A percentile compares a stretch with the other conserved stretches of the same genome.
Conservation (phyloP, 2,113 vertebrate species). For the Erinaceus europaeus region DNA sequence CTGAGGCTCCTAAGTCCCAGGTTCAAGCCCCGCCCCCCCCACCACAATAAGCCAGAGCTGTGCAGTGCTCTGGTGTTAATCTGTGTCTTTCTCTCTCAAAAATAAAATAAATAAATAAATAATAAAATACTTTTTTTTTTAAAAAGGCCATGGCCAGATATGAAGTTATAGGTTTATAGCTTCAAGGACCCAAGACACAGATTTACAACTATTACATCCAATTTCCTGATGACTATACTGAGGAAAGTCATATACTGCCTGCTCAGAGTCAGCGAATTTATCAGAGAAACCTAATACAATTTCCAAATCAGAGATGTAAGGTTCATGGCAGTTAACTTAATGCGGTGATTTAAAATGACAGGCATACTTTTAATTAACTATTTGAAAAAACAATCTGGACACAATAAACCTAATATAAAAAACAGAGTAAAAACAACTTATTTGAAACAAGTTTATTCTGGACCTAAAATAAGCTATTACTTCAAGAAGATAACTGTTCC, state of each 20-base stretch:
- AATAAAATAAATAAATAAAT: not conserved
- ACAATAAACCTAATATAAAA: slow-evolving; percentile 38
- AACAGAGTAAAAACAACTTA: not conserved
- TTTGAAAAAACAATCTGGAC: slow-evolving; percentile 29
- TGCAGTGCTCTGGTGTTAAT: too few species aligned
- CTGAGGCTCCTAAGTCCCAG: too few species aligned
- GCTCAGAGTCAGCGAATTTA: not conserved
- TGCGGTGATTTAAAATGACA: slow-evolving; percentile 9
- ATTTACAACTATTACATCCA: not conserved
- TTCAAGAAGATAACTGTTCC: not conserved
- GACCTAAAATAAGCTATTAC: slow-evolving; percentile 31
- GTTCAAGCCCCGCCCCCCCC: too few species aligned
- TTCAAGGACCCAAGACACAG: not conserved
- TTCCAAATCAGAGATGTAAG: not conserved
- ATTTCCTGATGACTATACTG: not conserved
- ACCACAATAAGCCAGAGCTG: too few species aligned
- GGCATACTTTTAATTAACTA: not conserved
- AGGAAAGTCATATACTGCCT: not conserved
- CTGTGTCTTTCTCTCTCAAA: too few species aligned
- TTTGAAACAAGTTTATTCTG: slow-evolving; percentile 30
- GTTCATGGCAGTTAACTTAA: not conserved
- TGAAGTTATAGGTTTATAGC: not conserved
- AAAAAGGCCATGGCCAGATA: not conserved
- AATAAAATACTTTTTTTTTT: not conserved
- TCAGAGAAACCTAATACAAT: slow-evolving; percentile 12